A percentile compares a stretch with the other conserved stretches of the same genome.
Evolutionary conservation across 1,140 invertebrate genomes (phyloP).

Genomic region (Anoplolepis gracilipes): DNA sequence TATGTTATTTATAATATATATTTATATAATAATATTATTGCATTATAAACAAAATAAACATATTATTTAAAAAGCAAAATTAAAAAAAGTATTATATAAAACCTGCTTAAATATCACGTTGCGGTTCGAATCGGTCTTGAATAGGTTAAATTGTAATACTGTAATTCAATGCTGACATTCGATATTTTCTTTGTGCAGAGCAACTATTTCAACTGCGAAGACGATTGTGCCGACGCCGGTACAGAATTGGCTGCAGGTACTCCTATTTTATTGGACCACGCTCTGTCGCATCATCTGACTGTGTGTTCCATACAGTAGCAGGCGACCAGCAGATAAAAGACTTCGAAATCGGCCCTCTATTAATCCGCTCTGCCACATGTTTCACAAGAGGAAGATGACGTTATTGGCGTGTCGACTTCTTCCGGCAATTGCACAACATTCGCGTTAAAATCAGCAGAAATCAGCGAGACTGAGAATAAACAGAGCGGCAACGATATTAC

Average conservation of each 20-base stretch:
- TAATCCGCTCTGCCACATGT: conserved; percentile 38
- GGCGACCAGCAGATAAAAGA: conserved; percentile 53
- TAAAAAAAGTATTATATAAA: background rate
- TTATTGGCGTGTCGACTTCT: conserved; percentile 42
- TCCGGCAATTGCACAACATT: conserved; percentile 23
- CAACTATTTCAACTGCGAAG: conserved; percentile 86
- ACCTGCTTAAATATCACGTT: background rate
- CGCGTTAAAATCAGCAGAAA: conserved; percentile 14
- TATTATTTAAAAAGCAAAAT: too few relatives aligned
- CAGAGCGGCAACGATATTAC: conserved; percentile 25
- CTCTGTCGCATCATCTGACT: conserved; percentile 85
- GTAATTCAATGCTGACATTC: conserved; percentile 19
- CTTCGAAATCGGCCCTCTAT: conserved; percentile 31
- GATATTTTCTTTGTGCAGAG: conserved; percentile 79
- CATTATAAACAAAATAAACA: too few relatives aligned
- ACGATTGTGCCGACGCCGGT: conserved; percentile 84
- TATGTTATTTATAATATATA: background rate
- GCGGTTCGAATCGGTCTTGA: background rate
- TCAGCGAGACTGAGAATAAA: conserved; percentile 34
- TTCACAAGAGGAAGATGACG: conserved; percentile 36
- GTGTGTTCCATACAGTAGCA: conserved; percentile 85
- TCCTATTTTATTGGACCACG: conserved; percentile 85
- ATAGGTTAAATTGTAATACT: background rate
- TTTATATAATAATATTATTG: background rate
- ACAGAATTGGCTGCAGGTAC: conserved; percentile 86